Base-by-base conservation (phyloP, 1,140 invertebrate genomes). In the Macrostomum lignano region DNA sequence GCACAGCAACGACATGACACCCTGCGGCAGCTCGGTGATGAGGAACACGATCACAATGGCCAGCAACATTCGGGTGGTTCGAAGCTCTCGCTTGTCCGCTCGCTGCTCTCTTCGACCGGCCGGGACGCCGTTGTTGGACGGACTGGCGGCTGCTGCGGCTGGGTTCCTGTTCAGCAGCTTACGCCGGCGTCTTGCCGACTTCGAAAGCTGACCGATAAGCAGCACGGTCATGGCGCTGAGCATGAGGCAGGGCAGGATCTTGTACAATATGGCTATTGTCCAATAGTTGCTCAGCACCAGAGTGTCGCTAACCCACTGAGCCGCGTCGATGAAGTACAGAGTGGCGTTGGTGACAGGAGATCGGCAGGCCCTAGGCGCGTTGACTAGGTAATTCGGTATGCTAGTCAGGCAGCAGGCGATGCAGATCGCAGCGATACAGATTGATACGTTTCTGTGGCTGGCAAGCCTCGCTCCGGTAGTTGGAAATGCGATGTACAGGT, bases 21-120 rank as follows among this genome's bases (percentile, higher is more conserved):
- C 62, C 36, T 67, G 51, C 0, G 78, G 78, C 23, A 82, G 65
- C 54, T 84, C 78, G 0, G 76, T 78, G 1, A 79, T 58, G 1
- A 82, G 61, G 43, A 84, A 84, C 0, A 82, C 59, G 0, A 77
- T 51, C 2, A 86, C 59, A 0, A 88, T 71, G 0, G 76, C 76
- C 3, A 88, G 59, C 6, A 88, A 61, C 70, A 91, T 81, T 37
- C 70, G 68, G 0, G 79, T 86, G 0, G 81, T 88, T 38, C 73
- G 65, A 49, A 81, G 42, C 26, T 53, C 48, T 2, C 42, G 17
- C 46, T 51, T 38, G 46, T 48, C 20, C 48, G 39, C 17, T 35
- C 34, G 21, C 41, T 43, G 14, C 43, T 43, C 44, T n/a, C n/a
- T n/a, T n/a, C n/a, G n/a, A n/a, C n/a, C n/a, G n/a, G n/a, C n/a